Evolutionary conservation across 2,113 vertebrate species (phyloP), one percentile per base, ranked within the genome.

Genomic region (Gopherus flavomarginatus): DNA sequence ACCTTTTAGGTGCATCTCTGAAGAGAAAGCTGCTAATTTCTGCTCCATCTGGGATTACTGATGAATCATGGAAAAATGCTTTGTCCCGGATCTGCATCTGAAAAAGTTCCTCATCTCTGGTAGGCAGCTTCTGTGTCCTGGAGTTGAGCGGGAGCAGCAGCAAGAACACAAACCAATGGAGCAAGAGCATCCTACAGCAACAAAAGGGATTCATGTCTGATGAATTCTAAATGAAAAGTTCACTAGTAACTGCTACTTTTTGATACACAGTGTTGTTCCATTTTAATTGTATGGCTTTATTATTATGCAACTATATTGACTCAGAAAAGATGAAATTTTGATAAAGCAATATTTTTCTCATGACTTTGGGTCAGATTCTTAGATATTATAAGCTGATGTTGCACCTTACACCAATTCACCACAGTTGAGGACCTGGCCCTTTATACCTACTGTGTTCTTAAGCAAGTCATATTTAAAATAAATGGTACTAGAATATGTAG

Each of bases 31-130:
- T 99, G 72, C 98, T 99, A 95, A 99, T 99, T 97, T 99, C 99
- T 0, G 99, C 99, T 97, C 99, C 99, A 2, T 99, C 99, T 0
- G 99, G 99, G 92, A 99, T 98, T 91, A 99, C 98, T 0, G 99
- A 99, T 0, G 99, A 99, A 97, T 99, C 99, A 0, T 99, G 99
- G 93, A 99, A 99, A 94, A 99, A 97, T 0, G 99, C 96, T 93
- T 99, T 99, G 98, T 99, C 99, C 93, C 98, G 98, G 95, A 99
- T 99, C 98, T 99, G 99, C 99, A 99, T 99, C 98, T 99, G 99
- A 95, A 99, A 99, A 92, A 99, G 99, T 22, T 99, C 99, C 93
- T 99, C 99, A 91, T 99, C 99, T 86, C 99, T 98, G 5, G 99
- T 99, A 57, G 99, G 99, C 24, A 99, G 83, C 96, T 99, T 99